Conservation (phyloP, 2,113 vertebrate genomes). For the Trichechus manatus region DNA sequence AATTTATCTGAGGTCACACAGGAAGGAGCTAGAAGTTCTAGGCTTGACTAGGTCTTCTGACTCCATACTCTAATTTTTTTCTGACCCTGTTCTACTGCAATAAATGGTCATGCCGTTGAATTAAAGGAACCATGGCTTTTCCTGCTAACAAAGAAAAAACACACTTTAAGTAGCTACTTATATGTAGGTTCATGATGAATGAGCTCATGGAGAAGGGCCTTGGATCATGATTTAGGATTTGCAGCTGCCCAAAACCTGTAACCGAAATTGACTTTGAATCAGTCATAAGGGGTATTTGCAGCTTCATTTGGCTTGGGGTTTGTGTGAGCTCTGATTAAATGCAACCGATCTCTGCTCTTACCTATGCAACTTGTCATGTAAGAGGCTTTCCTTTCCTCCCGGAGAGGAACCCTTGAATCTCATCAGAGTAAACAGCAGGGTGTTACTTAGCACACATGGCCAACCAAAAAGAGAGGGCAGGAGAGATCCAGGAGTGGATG, state of each 20-base stretch:
- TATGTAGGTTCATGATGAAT: neutral
- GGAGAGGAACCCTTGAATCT: conserved; percentile 65
- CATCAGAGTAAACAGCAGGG: conserved; percentile 61
- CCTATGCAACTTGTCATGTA: conserved; percentile 70
- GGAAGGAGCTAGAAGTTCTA: neutral
- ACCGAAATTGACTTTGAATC: conserved; percentile 70
- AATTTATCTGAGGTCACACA: neutral
- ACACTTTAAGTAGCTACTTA: neutral
- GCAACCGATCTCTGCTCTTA: conserved; percentile 64
- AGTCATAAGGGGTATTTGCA: conserved; percentile 21
- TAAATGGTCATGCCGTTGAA: neutral
- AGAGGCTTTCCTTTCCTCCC: conserved; percentile 59
- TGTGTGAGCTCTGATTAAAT: conserved; percentile 68
- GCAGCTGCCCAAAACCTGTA: conserved; percentile 1
- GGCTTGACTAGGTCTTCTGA: neutral
- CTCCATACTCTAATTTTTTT: neutral
- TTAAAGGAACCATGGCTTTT: neutral
- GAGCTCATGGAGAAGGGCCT: neutral
- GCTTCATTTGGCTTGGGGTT: conserved; percentile 67
- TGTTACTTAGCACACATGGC: conserved; percentile 67
- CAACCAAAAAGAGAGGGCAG: conserved; percentile 57
- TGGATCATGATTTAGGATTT: neutral
- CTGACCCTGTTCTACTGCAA: neutral
- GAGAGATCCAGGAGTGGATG: conserved; percentile 7
- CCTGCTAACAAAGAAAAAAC: conserved; percentile 26